These are phyloP conservation scores for Moxostoma hubbsi DNA, from an alignment of 2,797 vertebrate species.

Conservation along the genomic window DNA sequence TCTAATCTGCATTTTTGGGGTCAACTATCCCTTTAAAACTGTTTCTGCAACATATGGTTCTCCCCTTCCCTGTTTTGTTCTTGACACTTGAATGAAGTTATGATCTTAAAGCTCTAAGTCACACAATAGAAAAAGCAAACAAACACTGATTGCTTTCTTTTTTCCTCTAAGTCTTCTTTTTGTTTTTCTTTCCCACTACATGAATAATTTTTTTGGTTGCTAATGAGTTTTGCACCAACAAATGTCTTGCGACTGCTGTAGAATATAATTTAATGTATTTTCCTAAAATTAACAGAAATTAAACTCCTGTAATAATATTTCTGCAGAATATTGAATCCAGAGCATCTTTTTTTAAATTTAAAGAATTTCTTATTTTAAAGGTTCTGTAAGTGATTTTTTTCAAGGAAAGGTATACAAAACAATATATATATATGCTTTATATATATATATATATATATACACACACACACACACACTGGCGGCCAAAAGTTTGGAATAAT, in stretches of 20 bases:
- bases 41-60: not conserved
- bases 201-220: slow-evolving; percentile 3
- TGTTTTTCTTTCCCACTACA: not conserved
- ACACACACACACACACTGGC: no score
- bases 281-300: not conserved
- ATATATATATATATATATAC: no score
- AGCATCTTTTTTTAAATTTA: no score
- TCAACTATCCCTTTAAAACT: not conserved
- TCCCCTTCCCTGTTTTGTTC: not conserved
- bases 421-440: no score
- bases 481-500: no score
- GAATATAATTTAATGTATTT: not conserved
- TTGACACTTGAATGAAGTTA: not conserved
- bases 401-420: no score
- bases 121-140: not conserved
- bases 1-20: no score
- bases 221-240: slow-evolving; percentile 16
- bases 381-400: no score
- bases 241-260: not conserved
- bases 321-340: not conserved
- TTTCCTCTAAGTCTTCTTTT: not conserved
- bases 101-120: not conserved
- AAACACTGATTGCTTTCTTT: not conserved
- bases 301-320: not conserved
- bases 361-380: no score